Evolutionary conservation across 2,888 invertebrate genomes (phyloP).

Genomic region (Notodonta ziczac): DNA sequence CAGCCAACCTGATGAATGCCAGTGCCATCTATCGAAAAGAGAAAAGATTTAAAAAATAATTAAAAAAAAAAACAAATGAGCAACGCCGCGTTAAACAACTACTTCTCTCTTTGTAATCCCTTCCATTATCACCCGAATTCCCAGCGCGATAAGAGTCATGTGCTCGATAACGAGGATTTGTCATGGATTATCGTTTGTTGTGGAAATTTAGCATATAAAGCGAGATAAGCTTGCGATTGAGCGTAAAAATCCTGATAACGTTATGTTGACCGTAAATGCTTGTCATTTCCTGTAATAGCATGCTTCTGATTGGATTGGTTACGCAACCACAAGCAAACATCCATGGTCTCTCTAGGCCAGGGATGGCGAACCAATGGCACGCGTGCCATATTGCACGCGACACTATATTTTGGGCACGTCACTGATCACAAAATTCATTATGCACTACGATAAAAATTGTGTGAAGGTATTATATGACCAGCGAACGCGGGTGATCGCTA

Average conservation of each 20-base stretch:
- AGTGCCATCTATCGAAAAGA: too few relatives aligned
- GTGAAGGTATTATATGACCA: too few relatives aligned
- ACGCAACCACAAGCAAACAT: too few relatives aligned
- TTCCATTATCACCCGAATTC: slow-evolving; percentile 19
- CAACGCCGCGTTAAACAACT: neutral
- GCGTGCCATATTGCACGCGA: too few relatives aligned
- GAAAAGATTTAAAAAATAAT: too few relatives aligned
- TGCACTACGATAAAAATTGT: too few relatives aligned
- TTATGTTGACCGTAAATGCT: neutral
- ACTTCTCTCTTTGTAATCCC: slow-evolving; percentile 26
- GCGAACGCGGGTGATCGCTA: too few relatives aligned
- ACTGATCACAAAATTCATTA: too few relatives aligned
- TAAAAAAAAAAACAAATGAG: neutral
- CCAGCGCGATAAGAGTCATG: slow-evolving; percentile 11
- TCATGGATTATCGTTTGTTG: slow-evolving; percentile 1
- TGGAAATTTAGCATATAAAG: slow-evolving; percentile 2
- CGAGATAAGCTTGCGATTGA: neutral
- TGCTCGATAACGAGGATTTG: slow-evolving; percentile 8
- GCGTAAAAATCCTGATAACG: neutral
- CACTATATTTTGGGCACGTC: too few relatives aligned
- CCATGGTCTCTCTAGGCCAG: too few relatives aligned
- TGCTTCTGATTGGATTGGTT: neutral
- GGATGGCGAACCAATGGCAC: too few relatives aligned
- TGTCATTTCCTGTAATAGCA: neutral
- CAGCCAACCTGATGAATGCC: too few relatives aligned